Evolutionary conservation across 2,888 invertebrate genomes (phyloP).

Genomic region (Phania funesta): DNA sequence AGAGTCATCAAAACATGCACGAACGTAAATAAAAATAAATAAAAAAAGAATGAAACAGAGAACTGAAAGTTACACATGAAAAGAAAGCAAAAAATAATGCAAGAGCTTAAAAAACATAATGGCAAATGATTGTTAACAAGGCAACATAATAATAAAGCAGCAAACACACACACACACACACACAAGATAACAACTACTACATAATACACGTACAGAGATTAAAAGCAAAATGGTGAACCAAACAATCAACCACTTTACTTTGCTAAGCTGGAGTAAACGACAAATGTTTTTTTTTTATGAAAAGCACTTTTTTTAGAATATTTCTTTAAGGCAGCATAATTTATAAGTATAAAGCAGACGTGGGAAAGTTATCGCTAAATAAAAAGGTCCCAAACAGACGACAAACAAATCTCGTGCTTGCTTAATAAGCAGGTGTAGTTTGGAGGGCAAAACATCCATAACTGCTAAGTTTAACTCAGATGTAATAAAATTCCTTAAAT

Average conservation of each 20-base stretch:
- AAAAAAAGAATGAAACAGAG: not conserved
- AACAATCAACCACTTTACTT: constrained; percentile 9
- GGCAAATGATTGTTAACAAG: constrained; percentile 32
- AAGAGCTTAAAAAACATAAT: not conserved
- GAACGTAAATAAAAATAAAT: constrained; percentile 4
- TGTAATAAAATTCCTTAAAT: too few species aligned
- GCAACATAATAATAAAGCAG: not conserved
- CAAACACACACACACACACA: not conserved
- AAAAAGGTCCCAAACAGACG: too few species aligned
- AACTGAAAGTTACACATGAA: constrained; percentile 9
- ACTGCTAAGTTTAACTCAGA: too few species aligned
- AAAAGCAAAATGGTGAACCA: not conserved
- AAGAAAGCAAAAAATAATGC: not conserved
- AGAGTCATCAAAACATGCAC: not conserved
- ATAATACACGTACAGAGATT: not conserved
- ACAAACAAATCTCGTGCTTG: too few species aligned
- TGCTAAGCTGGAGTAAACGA: constrained; percentile 3
- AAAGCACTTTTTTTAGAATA: too few species aligned
- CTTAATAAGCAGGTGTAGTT: too few species aligned
- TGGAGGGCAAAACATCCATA: too few species aligned
- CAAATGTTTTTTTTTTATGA: not conserved
- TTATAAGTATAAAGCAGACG: too few species aligned
- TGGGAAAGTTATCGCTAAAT: too few species aligned
- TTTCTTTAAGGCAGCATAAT: too few species aligned
- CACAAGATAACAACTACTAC: not conserved